These are phyloP conservation scores for Drosophila lacteicornis DNA, from an alignment of 1,140 invertebrate genomes.

Conservation along the genomic window DNA sequence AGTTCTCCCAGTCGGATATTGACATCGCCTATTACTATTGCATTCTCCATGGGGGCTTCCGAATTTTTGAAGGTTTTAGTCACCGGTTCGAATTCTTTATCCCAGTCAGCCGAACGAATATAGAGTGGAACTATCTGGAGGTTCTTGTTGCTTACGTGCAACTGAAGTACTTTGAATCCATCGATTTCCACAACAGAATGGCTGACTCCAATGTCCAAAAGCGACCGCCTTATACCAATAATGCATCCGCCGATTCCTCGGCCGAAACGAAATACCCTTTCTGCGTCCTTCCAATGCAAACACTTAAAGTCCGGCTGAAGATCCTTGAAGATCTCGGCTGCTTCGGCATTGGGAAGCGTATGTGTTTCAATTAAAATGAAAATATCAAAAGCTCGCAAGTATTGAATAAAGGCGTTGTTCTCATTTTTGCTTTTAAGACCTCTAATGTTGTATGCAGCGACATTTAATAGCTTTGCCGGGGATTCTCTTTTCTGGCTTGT, in stretches of 20 bases:
- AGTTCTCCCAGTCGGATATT: slow-evolving; percentile 26
- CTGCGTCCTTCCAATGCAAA: slow-evolving; percentile 28
- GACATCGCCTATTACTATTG: slow-evolving; percentile 17
- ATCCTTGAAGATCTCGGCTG: background rate
- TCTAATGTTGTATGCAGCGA: slow-evolving; percentile 22
- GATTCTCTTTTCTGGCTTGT: too few species aligned
- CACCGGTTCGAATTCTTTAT: slow-evolving; percentile 9
- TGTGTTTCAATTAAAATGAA: slow-evolving; percentile 32
- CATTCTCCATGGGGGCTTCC: background rate
- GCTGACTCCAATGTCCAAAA: background rate
- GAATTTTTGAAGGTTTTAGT: background rate
- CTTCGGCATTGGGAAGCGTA: background rate
- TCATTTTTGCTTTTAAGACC: slow-evolving; percentile 9
- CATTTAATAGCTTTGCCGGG: background rate
- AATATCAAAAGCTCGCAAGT: slow-evolving; percentile 11
- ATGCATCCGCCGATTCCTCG: slow-evolving; percentile 19
- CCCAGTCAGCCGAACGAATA: slow-evolving; percentile 3
- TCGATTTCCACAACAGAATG: background rate
- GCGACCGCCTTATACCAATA: slow-evolving; percentile 7
- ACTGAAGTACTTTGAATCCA: slow-evolving; percentile 5
- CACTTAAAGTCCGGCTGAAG: slow-evolving; percentile 2
- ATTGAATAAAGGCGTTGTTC: slow-evolving; percentile 1
- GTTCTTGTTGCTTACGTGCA: background rate
- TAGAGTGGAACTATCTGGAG: slow-evolving; percentile 19
- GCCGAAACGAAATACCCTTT: background rate